Percentiles rank a stretch among this genome's conserved stretches.
phyloP scores from a whole-genome alignment of 2,888 invertebrate species.

The Andrena marginata region DNA sequence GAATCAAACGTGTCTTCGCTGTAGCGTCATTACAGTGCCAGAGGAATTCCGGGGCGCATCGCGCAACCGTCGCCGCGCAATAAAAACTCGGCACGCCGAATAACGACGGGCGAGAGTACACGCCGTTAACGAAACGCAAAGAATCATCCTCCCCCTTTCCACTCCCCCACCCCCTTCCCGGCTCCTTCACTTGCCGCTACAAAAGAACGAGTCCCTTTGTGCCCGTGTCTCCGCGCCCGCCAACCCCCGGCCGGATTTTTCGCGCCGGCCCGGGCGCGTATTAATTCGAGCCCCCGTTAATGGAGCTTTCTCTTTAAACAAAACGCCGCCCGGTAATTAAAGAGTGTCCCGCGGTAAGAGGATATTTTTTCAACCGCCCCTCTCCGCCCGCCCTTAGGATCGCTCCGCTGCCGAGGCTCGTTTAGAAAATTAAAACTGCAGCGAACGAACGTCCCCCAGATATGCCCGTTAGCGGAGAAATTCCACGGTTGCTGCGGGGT shows the following conservation, averaged over 20 bases:
- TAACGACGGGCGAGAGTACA: no score
- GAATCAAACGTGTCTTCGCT: no score
- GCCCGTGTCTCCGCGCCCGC: slow-evolving; percentile 9
- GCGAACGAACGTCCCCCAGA: not conserved
- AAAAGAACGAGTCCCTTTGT: slow-evolving; percentile 36
- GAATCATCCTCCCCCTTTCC: not conserved
- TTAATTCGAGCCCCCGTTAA: slow-evolving; percentile 41
- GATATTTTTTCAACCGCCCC: slow-evolving; percentile 13
- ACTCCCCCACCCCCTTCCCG: no score
- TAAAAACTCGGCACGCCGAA: no score
- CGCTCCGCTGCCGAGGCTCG: not conserved
- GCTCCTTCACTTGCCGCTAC: not conserved
- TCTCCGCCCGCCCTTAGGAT: no score
- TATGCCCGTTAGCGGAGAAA: no score
- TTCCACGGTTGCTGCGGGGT: no score
- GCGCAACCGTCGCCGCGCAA: no score
- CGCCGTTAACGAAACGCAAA: not conserved
- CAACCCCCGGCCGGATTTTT: not conserved
- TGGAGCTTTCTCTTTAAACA: slow-evolving; percentile 24
- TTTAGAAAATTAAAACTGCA: slow-evolving; percentile 16
- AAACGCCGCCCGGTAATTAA: slow-evolving; percentile 35
- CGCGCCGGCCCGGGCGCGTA: not conserved
- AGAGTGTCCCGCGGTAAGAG: slow-evolving; percentile 25
- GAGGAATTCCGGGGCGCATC: no score
- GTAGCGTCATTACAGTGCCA: no score